Conservation (phyloP, 2,888 invertebrate species). For the Chrysotoxum bicinctum region DNA sequence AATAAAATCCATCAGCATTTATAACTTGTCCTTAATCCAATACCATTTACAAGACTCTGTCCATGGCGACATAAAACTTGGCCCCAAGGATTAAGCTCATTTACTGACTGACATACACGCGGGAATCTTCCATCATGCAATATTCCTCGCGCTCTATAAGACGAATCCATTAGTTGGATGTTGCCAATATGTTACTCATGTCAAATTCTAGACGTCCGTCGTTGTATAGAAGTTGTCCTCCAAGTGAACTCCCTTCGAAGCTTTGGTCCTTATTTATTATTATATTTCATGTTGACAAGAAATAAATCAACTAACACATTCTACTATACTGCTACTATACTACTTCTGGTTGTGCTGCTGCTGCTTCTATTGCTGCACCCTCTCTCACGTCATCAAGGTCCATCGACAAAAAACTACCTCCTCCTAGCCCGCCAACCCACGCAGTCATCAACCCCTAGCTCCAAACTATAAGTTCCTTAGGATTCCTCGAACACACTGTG, state of each 20-base stretch:
- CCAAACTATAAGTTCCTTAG: not conserved
- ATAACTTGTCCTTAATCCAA: not conserved
- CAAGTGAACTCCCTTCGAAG: constrained; percentile 48
- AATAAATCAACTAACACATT: constrained; percentile 70
- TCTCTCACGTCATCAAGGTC: constrained; percentile 70
- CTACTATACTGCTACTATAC: no score
- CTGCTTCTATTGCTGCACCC: constrained; percentile 59
- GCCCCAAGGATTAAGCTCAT: constrained; percentile 46
- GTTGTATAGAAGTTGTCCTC: not conserved
- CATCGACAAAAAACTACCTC: constrained; percentile 53
- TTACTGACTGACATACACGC: constrained; percentile 36
- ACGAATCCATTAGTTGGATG: constrained; percentile 65
- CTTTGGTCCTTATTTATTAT: constrained; percentile 70
- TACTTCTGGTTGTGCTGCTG: not conserved
- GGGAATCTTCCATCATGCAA: constrained; percentile 25
- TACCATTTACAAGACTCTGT: not conserved
- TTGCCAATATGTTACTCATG: constrained; percentile 64
- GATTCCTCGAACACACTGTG: constrained; percentile 41
- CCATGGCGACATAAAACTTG: constrained; percentile 27
- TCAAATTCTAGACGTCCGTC: constrained; percentile 33
- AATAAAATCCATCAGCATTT: not conserved
- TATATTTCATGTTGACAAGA: constrained; percentile 73
- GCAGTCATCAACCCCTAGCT: not conserved
- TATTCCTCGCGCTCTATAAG: constrained; percentile 13
- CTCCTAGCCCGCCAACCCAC: not conserved